Evolutionary conservation across 2,888 invertebrate genomes (phyloP).

Genomic region (Apoda limacodes): DNA sequence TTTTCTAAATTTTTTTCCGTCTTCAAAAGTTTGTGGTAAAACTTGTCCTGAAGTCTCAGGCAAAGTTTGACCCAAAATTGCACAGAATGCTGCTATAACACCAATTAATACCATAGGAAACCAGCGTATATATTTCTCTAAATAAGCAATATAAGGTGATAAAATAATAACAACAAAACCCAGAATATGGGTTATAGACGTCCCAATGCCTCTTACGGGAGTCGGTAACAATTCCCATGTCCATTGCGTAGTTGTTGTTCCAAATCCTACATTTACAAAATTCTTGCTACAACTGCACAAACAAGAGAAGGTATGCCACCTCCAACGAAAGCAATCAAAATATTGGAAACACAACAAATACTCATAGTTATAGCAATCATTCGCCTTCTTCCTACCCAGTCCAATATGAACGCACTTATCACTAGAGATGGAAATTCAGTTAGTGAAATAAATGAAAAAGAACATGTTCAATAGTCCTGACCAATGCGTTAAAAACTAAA

Average conservation of each 20-base stretch:
- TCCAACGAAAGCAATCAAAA: conserved; percentile 33
- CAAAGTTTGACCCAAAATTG: conserved; percentile 28
- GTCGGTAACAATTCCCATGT: conserved; percentile 46
- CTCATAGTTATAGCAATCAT: conserved; percentile 26
- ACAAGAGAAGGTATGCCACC: conserved; percentile 35
- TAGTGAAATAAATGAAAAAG: conserved; percentile 41
- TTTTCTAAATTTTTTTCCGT: conserved; percentile 36
- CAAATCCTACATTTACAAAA: conserved; percentile 39
- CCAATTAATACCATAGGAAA: conserved; percentile 39
- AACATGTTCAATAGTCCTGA: conserved; percentile 40
- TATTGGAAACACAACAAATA: conserved; percentile 31
- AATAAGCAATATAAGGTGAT: conserved; percentile 45
- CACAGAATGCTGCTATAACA: conserved; percentile 26
- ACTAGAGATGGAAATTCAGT: conserved; percentile 45
- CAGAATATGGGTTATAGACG: conserved; percentile 39
- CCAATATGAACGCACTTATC: conserved; percentile 38
- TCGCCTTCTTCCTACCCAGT: conserved; percentile 39
- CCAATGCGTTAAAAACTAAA: conserved; percentile 36
- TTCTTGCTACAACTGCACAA: conserved; percentile 40
- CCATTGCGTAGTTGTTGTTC: conserved; percentile 41
- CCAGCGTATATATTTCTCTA: conserved; percentile 33
- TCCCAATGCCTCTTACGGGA: conserved; percentile 38
- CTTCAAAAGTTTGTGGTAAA: conserved; percentile 50
- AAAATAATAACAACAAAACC: conserved; percentile 37
- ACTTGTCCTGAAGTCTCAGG: conserved; percentile 47